Conservation (phyloP, 2,797 vertebrate genomes). For the Garrulus glandarius region DNA sequence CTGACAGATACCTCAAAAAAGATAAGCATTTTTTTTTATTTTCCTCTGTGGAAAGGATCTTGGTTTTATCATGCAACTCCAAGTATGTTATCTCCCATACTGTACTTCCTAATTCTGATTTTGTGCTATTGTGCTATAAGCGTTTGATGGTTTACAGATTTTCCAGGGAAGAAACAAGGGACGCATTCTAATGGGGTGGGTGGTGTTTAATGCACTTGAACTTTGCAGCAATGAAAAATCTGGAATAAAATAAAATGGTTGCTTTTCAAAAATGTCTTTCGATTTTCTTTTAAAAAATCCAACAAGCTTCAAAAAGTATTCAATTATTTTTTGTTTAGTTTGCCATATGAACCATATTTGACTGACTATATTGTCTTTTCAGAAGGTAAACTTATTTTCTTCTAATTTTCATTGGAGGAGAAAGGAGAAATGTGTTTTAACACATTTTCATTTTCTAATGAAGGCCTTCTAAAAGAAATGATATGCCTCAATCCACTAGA, state of each 20-base stretch:
- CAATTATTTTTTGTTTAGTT: not conserved
- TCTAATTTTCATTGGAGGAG: not conserved
- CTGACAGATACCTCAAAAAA: not conserved
- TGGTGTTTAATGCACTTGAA: not conserved
- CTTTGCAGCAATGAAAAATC: not conserved
- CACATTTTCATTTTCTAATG: not conserved
- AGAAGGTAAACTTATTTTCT: not conserved
- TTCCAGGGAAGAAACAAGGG: not conserved
- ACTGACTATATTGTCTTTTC: not conserved
- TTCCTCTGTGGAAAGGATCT: not conserved
- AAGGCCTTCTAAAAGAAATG: not conserved
- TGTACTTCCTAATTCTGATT: not conserved
- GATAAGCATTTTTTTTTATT: not conserved
- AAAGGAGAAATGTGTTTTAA: not conserved
- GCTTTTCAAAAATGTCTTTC: not conserved
- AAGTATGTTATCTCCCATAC: not conserved
- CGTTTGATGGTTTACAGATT: not conserved
- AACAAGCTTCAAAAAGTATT: not conserved
- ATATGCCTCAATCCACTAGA: not conserved
- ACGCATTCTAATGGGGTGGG: accelerated
- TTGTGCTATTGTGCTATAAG: not conserved
- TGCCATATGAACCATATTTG: not conserved
- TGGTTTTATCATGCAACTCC: not conserved
- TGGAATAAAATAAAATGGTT: not conserved
- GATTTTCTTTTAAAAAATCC: not conserved